Evolutionary conservation across 2,797 vertebrate genomes (phyloP).

Genomic region (Onychomys leucogaster): DNA sequence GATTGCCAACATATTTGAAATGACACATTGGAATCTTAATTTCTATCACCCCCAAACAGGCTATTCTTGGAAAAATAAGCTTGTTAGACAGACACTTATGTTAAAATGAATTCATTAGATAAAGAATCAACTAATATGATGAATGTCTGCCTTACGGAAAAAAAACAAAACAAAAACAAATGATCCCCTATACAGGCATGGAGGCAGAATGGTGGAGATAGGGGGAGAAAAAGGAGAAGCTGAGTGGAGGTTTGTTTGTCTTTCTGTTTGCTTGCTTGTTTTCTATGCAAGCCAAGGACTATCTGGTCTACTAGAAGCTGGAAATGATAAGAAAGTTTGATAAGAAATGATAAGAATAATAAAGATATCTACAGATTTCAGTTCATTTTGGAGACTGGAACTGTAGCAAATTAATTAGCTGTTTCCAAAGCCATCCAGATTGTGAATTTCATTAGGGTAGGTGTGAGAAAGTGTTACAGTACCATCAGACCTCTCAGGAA

Average conservation of each 20-base stretch:
- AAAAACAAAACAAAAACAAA: neutral
- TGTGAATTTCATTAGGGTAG: neutral
- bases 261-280: neutral
- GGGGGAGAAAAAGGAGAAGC: neutral
- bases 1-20: neutral
- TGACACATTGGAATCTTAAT: neutral
- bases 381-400: neutral
- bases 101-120: neutral
- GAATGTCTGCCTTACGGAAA: neutral
- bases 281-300: neutral
- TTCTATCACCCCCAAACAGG: neutral
- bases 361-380: neutral
- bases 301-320: neutral
- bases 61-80: neutral
- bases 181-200: neutral
- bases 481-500: neutral
- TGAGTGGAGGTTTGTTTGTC: neutral
- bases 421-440: rapidly evolving
- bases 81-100: neutral
- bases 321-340: too few relatives aligned
- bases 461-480: neutral
- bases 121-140: neutral
- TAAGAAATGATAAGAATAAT: too few relatives aligned
- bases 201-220: neutral
- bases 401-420: neutral